Conservation (phyloP, 1,140 invertebrate species). For the Drosophila ogumai region DNA sequence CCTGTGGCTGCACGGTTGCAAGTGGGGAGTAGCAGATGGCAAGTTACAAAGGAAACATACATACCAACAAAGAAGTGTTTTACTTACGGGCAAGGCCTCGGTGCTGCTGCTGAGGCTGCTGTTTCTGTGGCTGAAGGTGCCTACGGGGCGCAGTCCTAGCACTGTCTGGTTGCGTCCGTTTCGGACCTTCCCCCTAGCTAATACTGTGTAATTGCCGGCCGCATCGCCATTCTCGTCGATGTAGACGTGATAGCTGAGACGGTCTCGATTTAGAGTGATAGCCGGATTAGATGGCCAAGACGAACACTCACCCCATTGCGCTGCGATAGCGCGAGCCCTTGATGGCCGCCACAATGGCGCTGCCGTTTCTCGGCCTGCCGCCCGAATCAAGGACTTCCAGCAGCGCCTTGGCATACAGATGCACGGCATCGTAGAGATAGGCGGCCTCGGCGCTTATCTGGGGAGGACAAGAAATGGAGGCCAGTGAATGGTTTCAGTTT, state of each 20-base stretch:
- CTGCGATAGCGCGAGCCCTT: conserved; percentile 92
- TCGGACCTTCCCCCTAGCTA: conserved; percentile 86
- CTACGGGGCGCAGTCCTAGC: conserved; percentile 92
- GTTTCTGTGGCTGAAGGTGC: conserved; percentile 87
- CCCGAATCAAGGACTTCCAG: conserved; percentile 88
- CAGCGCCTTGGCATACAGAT: conserved; percentile 92
- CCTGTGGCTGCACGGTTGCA: conserved; percentile 58
- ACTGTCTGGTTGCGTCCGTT: conserved; percentile 82
- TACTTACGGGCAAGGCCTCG: conserved; percentile 87
- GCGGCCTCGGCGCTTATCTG: conserved; percentile 95
- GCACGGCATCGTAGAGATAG: conserved; percentile 96
- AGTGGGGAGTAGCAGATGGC: conserved; percentile 23
- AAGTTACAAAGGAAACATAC: conserved; percentile 26
- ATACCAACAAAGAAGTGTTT: background rate
- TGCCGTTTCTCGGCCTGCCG: conserved; percentile 89
- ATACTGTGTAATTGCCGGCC: conserved; percentile 97
- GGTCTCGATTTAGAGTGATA: conserved; percentile 6
- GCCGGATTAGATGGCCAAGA: conserved; percentile 8
- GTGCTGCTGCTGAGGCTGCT: conserved; percentile 80
- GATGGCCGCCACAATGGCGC: conserved; percentile 89
- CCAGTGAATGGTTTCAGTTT: conserved; percentile 25
- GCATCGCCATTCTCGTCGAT: conserved; percentile 98
- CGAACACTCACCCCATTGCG: conserved; percentile 91
- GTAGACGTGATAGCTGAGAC: conserved; percentile 92
- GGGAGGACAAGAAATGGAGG: conserved; percentile 15